Conservation (phyloP, 2,797 vertebrate genomes). For the Enteromius mattozi region DNA sequence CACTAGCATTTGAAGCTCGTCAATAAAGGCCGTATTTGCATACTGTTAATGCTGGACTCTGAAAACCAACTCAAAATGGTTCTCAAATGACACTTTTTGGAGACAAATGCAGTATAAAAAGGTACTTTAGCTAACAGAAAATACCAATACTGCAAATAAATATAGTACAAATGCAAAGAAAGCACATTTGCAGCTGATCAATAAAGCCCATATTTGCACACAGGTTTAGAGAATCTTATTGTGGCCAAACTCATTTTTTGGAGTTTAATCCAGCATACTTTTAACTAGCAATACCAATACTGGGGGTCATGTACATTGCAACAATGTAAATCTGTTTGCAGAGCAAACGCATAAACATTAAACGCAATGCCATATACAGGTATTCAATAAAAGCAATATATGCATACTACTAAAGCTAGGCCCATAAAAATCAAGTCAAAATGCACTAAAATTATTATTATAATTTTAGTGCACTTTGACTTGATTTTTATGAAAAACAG, state of each 20-base stretch:
- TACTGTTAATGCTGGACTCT: not conserved
- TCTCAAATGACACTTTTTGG: not conserved
- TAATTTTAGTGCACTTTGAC: no score
- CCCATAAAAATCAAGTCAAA: not conserved
- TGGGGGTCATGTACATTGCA: not conserved
- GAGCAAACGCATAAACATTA: not conserved
- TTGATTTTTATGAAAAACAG: not conserved
- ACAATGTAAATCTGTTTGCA: not conserved
- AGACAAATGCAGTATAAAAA: not conserved
- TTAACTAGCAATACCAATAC: not conserved
- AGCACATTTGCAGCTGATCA: not conserved
- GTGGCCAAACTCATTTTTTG: not conserved
- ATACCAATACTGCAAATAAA: not conserved
- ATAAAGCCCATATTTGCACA: not conserved
- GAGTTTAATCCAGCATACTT: not conserved
- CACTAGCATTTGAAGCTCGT: slow-evolving; percentile 9
- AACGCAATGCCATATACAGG: not conserved
- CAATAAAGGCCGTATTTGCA: not conserved
- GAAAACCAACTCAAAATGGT: not conserved
- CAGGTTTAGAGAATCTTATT: not conserved
- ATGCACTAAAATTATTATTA: not conserved
- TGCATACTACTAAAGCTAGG: not conserved
- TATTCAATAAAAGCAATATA: not conserved
- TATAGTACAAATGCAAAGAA: not conserved
- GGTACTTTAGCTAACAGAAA: not conserved